These are phyloP conservation scores for Lepeophtheirus nordmannii DNA, from an alignment of 2,888 invertebrate genomes.

Conservation along the genomic window DNA sequence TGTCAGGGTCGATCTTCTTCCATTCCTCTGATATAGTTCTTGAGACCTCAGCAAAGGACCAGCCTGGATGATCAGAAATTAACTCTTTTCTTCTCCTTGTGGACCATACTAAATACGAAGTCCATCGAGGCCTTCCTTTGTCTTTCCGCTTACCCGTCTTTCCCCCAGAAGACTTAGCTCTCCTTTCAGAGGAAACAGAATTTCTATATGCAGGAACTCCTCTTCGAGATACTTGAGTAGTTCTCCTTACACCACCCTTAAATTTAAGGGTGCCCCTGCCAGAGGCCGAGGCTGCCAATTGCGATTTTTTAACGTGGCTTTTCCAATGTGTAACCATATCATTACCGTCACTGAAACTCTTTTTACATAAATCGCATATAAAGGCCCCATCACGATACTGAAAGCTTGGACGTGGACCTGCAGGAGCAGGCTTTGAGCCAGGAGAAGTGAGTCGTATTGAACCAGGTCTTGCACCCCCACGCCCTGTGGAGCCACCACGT, in stretches of 20 bases:
- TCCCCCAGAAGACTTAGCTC: neutral
- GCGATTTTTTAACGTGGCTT: slow-evolving; percentile 14
- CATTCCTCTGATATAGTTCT: slow-evolving; percentile 14
- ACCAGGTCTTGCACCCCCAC: neutral
- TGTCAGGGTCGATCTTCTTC: slow-evolving; percentile 17
- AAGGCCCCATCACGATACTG: slow-evolving; percentile 22
- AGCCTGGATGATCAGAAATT: slow-evolving; percentile 4
- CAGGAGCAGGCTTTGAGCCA: neutral
- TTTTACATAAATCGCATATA: slow-evolving; percentile 22
- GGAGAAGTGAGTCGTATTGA: neutral
- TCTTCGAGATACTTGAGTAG: neutral
- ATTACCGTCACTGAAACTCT: slow-evolving; percentile 23
- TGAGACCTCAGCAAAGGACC: slow-evolving; percentile 11
- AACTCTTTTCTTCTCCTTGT: slow-evolving; percentile 17
- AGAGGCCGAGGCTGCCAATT: neutral
- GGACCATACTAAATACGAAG: slow-evolving; percentile 22
- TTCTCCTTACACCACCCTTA: too few species aligned
- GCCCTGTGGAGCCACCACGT: neutral
- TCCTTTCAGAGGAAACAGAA: neutral
- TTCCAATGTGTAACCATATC: slow-evolving; percentile 25
- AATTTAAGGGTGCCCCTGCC: neutral
- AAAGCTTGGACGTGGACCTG: slow-evolving; percentile 19
- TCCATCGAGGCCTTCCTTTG: slow-evolving; percentile 22
- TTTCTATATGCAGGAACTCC: slow-evolving; percentile 1
- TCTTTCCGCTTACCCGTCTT: slow-evolving; percentile 6